Evolutionary conservation across 2,797 vertebrate species (phyloP).

Genomic region (Peromyscus melanophrys): DNA sequence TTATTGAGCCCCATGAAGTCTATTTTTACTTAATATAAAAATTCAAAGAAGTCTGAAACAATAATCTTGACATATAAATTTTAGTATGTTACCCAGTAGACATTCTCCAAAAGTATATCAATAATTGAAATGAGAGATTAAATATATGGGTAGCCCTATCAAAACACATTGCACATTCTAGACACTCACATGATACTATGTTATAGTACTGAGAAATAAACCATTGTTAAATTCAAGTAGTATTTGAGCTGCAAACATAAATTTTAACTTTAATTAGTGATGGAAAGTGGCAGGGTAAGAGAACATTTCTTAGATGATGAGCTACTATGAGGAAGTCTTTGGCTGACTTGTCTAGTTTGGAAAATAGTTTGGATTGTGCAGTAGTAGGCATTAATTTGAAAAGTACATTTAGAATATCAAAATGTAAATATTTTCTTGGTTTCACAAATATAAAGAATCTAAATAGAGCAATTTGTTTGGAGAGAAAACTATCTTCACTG

Average conservation of each 20-base stretch:
- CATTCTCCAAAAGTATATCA: background rate
- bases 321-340: background rate
- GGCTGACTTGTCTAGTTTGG: background rate
- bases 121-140: background rate
- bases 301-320: background rate
- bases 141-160: background rate
- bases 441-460: constrained; percentile 47
- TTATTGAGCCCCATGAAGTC: background rate
- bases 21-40: constrained; percentile 7
- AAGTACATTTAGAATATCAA: constrained; percentile 2
- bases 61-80: background rate
- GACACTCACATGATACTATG: background rate
- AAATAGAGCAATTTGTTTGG: constrained; percentile 11
- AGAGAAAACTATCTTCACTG: background rate
- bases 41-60: background rate
- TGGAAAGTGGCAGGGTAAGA: background rate
- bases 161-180: background rate
- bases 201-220: background rate
- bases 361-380: constrained; percentile 25
- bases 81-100: background rate
- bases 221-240: constrained; percentile 13
- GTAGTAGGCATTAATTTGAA: background rate
- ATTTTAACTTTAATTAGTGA: background rate
- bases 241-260: background rate
- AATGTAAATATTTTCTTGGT: background rate